phyloP scores from a whole-genome alignment of 2,113 vertebrate species.

The Phylloscopus trochilus region DNA sequence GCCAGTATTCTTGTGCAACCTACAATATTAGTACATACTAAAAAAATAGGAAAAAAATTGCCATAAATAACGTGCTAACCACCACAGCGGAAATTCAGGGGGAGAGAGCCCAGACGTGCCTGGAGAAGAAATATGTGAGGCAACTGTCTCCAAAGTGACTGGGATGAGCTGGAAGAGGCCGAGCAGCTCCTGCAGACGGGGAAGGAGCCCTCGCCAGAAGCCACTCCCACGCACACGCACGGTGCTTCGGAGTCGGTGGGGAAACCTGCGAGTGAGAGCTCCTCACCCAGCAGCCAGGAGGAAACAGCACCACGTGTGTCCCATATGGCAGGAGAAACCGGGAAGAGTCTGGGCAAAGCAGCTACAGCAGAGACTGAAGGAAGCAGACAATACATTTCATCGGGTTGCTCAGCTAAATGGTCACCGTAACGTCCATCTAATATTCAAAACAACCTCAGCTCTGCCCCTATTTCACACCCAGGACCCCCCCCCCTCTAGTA shows the following conservation, averaged over 20 bases:
- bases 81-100: background rate
- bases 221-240: background rate
- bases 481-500: background rate
- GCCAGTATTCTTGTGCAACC: background rate
- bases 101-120: background rate
- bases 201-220: background rate
- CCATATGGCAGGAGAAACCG: background rate
- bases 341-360: background rate
- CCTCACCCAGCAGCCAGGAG: background rate
- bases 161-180: conserved; percentile 30
- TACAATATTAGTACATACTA: background rate
- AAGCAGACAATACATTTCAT: background rate
- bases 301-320: background rate
- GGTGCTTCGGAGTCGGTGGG: background rate
- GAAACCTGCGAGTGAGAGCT: background rate
- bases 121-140: background rate
- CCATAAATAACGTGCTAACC: conserved; percentile 11
- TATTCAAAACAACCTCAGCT: background rate
- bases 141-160: background rate
- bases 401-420: background rate
- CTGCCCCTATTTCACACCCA: background rate
- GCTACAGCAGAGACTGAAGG: background rate
- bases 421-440: background rate
- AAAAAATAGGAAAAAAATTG: background rate
- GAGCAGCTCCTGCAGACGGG: background rate